Conservation (phyloP, 92 coral and sea anemone species). For the Actinostola sp. region DNA sequence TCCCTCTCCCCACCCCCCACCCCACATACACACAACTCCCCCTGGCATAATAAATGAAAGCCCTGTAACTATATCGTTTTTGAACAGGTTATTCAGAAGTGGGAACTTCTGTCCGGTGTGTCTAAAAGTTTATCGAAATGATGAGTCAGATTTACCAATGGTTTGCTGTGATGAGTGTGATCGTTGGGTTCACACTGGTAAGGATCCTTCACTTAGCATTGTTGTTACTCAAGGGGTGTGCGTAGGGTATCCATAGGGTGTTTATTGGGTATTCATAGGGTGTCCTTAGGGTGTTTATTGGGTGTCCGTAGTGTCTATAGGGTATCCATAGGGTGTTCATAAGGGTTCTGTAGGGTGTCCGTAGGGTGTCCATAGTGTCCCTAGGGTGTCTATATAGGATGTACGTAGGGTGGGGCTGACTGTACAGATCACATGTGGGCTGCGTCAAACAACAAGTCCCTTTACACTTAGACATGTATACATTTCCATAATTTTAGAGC, state of each 20-base stretch:
- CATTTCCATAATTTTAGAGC: no score
- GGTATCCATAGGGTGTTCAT: not conserved
- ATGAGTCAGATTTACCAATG: conserved; percentile 98
- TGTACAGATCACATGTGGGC: no score
- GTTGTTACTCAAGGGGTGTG: not conserved
- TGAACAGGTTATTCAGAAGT: conserved; percentile 78
- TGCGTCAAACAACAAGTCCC: no score
- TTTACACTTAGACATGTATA: no score
- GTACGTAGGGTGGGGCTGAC: not conserved
- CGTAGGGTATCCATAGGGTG: not conserved
- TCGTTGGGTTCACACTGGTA: conserved; percentile 96
- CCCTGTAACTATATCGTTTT: not conserved
- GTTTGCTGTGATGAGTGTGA: conserved; percentile 98
- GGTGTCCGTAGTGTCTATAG: not conserved
- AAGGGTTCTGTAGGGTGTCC: not conserved
- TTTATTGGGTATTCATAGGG: not conserved
- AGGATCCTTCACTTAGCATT: not conserved
- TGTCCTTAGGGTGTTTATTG: not conserved
- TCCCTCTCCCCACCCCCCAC: no score
- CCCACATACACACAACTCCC: no score
- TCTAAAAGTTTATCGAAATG: conserved; percentile 96
- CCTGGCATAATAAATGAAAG: not conserved
- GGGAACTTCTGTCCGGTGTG: conserved; percentile 99
- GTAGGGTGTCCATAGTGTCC: not conserved
- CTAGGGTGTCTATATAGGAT: not conserved